Conservation (phyloP, 2,797 vertebrate genomes). For the Echeneis naucrates region DNA sequence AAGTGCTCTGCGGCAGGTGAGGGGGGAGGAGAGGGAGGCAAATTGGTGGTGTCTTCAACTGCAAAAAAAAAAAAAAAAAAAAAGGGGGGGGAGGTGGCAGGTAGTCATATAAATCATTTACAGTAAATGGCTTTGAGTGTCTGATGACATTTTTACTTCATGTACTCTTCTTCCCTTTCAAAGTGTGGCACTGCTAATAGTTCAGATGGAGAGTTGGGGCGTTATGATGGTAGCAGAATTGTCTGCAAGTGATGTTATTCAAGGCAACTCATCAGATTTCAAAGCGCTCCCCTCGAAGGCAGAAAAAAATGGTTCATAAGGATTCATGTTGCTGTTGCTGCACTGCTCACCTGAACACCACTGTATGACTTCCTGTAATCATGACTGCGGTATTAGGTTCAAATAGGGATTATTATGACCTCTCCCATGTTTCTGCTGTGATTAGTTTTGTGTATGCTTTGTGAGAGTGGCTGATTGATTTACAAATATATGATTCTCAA, state of each 20-base stretch:
- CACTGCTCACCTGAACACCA: background rate
- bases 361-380: background rate
- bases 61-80: slow-evolving; percentile 13
- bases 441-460: background rate
- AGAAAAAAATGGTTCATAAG: background rate
- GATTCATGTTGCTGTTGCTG: background rate
- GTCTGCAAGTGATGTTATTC: background rate
- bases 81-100: background rate
- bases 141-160: rapidly evolving
- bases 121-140: background rate
- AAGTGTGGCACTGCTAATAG: background rate
- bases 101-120: background rate
- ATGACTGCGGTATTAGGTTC: background rate
- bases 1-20: slow-evolving; percentile 96
- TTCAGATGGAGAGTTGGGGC: background rate
- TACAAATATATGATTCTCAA: background rate
- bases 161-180: background rate
- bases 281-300: background rate
- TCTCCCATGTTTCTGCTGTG: background rate
- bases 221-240: background rate
- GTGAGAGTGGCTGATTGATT: background rate
- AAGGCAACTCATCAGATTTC: background rate
- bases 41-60: slow-evolving; percentile 93
- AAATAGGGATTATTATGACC: background rate
- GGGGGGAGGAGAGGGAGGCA: slow-evolving; percentile 97